These are phyloP conservation scores for Macaca nemestrina DNA, from an alignment of 2,113 vertebrate genomes.

Conservation along the genomic window DNA sequence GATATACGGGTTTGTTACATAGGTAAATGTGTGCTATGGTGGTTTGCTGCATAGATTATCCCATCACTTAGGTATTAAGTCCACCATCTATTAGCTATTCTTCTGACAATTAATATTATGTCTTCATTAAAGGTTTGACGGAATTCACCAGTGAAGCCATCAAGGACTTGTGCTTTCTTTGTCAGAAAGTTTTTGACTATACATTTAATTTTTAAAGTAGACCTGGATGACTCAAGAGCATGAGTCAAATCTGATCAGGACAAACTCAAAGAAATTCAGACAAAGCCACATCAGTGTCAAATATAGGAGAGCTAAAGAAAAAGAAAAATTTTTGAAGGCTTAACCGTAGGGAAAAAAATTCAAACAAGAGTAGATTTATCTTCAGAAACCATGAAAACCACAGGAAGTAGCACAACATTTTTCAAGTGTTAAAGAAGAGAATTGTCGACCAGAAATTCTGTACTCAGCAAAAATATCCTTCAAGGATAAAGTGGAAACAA, in stretches of 20 bases:
- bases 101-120: background rate
- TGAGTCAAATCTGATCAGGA: background rate
- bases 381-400: background rate
- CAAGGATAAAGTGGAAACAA: background rate
- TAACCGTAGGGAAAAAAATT: background rate
- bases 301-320: background rate
- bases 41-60: too few species aligned
- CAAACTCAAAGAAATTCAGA: background rate
- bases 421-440: background rate
- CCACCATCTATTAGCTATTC: too few species aligned
- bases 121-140: background rate
- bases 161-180: background rate
- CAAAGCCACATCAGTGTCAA: background rate
- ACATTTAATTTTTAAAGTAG: background rate
- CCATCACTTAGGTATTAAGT: too few species aligned
- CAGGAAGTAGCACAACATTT: background rate
- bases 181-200: background rate
- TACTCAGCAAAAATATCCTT: background rate
- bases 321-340: background rate
- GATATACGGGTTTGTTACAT: too few species aligned
- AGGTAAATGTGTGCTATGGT: too few species aligned
- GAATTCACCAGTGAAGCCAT: background rate
- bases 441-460: background rate
- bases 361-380: background rate
- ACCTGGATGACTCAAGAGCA: background rate